Conservation (phyloP, 2,888 invertebrate species). For the Meta bourneti region DNA sequence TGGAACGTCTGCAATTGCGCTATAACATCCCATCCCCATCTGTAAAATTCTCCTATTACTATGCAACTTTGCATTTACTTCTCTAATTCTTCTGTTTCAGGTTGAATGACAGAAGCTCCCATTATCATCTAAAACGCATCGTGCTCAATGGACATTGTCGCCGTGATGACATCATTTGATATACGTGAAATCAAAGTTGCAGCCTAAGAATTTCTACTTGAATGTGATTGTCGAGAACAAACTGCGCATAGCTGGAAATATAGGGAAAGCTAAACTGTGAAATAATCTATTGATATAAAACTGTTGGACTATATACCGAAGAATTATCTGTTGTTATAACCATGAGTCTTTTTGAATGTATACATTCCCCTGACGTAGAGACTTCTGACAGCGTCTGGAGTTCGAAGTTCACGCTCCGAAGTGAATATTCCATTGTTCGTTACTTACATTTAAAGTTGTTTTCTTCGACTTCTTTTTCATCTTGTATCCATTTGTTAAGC, state of each 20-base stretch:
- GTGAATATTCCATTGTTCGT: too few species aligned
- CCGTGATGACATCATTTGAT: not conserved
- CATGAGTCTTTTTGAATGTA: not conserved
- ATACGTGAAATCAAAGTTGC: not conserved
- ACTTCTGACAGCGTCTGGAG: too few species aligned
- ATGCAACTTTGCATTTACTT: not conserved
- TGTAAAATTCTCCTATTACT: not conserved
- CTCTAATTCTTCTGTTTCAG: not conserved
- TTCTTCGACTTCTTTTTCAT: not conserved
- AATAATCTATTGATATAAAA: too few species aligned
- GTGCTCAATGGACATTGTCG: not conserved
- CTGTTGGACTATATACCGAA: not conserved
- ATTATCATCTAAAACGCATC: not conserved
- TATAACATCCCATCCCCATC: too few species aligned
- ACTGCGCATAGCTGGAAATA: not conserved
- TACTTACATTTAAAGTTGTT: too few species aligned
- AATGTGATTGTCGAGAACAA: not conserved
- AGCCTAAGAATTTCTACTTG: not conserved
- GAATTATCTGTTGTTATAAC: not conserved
- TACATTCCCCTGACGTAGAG: not conserved
- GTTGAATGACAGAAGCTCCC: not conserved
- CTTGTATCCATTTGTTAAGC: not conserved
- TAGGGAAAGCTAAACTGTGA: not conserved
- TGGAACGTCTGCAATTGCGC: too few species aligned
- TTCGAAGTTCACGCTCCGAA: too few species aligned